Conservation (phyloP, 2,113 vertebrate genomes). For the Cercopithecus mona region DNA sequence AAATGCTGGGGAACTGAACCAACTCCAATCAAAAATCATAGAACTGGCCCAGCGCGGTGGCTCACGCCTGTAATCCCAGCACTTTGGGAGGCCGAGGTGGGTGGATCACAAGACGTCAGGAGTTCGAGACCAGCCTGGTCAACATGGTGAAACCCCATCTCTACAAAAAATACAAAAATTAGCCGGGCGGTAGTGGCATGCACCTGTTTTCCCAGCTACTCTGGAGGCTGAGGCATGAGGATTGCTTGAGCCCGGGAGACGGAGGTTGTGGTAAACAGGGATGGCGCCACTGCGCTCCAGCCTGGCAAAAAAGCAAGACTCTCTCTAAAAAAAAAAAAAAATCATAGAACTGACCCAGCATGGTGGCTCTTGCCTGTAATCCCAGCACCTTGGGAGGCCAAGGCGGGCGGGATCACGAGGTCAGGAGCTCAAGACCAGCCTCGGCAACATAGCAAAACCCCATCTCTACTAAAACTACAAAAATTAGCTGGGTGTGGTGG, state of each 20-base stretch:
- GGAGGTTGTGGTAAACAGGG: background rate
- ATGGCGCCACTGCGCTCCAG: background rate
- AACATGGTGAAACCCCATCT: background rate
- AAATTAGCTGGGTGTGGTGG: background rate
- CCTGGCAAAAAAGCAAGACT: background rate
- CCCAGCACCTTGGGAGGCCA: too few species aligned
- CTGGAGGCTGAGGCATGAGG: background rate
- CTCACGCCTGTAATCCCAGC: background rate
- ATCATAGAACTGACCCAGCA: background rate
- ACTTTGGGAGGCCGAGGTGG: background rate
- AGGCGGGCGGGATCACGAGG: background rate
- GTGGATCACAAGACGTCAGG: background rate
- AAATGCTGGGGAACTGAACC: background rate
- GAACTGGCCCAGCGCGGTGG: too few species aligned
- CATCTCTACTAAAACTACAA: background rate
- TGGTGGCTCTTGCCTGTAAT: too few species aligned
- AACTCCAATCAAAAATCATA: background rate
- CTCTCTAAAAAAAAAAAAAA: background rate
- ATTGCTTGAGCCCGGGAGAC: background rate
- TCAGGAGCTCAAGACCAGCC: background rate
- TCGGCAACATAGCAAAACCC: background rate
- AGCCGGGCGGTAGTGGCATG: background rate
- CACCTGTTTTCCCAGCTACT: background rate
- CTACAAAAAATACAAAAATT: background rate
- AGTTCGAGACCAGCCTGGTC: background rate